These are phyloP conservation scores for Ceratina japonica DNA, from an alignment of 1,140 invertebrate genomes.

Conservation along the genomic window DNA sequence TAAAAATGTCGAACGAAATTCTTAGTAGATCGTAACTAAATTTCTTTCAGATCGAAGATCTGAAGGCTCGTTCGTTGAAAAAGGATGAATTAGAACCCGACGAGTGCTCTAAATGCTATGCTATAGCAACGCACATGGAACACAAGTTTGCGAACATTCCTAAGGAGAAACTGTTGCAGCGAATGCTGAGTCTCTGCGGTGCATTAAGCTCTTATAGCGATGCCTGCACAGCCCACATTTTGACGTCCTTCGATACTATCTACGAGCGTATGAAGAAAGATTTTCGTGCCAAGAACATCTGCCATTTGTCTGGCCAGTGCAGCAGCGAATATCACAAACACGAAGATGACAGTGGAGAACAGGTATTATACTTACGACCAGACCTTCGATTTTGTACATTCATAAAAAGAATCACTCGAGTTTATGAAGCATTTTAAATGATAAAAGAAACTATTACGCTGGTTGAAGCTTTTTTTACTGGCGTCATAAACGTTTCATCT, in stretches of 20 bases:
- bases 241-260: constrained; percentile 86
- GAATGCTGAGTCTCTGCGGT: constrained; percentile 80
- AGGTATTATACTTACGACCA: too few species aligned
- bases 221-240: constrained; percentile 86
- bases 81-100: constrained; percentile 73
- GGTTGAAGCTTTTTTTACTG: too few species aligned
- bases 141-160: constrained; percentile 69
- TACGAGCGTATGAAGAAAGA: constrained; percentile 82
- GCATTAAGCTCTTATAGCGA: constrained; percentile 86
- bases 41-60: constrained; percentile 47
- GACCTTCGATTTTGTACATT: too few species aligned
- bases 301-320: constrained; percentile 88
- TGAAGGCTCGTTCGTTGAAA: constrained; percentile 51
- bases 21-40: neutral
- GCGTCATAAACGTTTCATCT: neutral
- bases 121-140: constrained; percentile 74
- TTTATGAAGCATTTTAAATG: neutral
- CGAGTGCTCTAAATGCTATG: constrained; percentile 75
- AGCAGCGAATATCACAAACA: constrained; percentile 83
- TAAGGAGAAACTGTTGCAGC: constrained; percentile 63
- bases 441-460: neutral
- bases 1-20: neutral
- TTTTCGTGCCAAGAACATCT: constrained; percentile 84
- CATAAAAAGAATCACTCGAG: too few species aligned
- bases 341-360: constrained; percentile 72